Percentiles rank a stretch among this genome's conserved stretches.
Evolutionary conservation across 2,113 vertebrate species (phyloP).

Genomic region (Clarias batrachus): DNA sequence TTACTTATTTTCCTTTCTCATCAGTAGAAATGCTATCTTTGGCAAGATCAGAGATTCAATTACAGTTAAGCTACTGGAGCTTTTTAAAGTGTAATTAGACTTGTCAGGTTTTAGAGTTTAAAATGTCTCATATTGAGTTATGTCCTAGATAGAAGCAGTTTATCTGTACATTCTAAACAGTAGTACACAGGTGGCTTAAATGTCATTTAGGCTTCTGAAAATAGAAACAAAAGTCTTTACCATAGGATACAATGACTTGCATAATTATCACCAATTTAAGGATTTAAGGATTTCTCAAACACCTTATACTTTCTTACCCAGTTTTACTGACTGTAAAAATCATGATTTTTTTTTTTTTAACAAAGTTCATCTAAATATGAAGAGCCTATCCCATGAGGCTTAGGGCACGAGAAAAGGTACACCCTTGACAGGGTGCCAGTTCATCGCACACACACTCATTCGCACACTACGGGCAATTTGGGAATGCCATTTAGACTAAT

Average conservation of each 20-base stretch:
- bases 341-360: too few relatives aligned
- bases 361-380: not conserved
- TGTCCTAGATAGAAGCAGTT: conserved; percentile 55
- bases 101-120: conserved; percentile 60
- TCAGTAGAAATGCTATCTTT: conserved; percentile 9
- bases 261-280: not conserved
- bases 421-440: too few relatives aligned
- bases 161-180: not conserved
- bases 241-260: not conserved
- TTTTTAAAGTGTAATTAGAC: conserved; percentile 64
- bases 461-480: too few relatives aligned
- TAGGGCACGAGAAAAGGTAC: too few relatives aligned
- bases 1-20: conserved; percentile 32
- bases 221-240: not conserved
- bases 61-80: conserved; percentile 59
- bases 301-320: not conserved
- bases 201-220: conserved; percentile 16
- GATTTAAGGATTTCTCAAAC: not conserved
- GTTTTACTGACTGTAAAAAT: not conserved
- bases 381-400: too few relatives aligned
- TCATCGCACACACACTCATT: too few relatives aligned
- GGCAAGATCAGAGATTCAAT: conserved; percentile 63
- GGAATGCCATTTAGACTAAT: too few relatives aligned
- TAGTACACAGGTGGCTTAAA: conserved; percentile 2
- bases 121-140: conserved; percentile 63